A percentile compares a stretch with the other conserved stretches of the same genome.
phyloP scores from a whole-genome alignment of 1,140 invertebrate genomes.

The Nylanderia fulva region DNA sequence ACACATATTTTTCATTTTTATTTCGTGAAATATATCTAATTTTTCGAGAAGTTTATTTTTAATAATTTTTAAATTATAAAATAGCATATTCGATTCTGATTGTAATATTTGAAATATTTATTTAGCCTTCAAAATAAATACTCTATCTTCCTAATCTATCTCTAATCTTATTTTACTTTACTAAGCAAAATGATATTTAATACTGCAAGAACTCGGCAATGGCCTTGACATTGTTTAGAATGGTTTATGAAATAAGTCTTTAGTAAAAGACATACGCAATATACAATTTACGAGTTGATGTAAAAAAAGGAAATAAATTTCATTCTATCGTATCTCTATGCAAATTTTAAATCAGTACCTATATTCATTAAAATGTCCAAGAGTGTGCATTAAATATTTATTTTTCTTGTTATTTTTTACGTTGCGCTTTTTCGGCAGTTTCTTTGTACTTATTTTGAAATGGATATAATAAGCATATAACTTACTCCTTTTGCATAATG shows the following conservation, averaged over 20 bases:
- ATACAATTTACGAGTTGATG: neutral
- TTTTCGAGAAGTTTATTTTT: neutral
- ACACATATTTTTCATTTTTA: neutral
- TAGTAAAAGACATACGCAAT: neutral
- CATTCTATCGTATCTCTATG: neutral
- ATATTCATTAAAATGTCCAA: neutral
- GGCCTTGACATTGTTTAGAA: neutral
- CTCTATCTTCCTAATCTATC: too few species aligned
- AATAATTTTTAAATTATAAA: neutral
- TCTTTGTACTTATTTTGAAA: neutral
- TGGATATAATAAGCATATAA: neutral
- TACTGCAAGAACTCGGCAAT: neutral
- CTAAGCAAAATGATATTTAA: neutral
- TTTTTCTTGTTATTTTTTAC: neutral
- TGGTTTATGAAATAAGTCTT: neutral
- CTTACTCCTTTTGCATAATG: too few species aligned
- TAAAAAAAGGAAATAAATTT: neutral
- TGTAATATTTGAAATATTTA: neutral
- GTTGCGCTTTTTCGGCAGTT: neutral
- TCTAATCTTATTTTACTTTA: too few species aligned
- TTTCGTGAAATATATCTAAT: too few species aligned
- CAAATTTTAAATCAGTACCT: neutral
- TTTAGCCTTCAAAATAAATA: neutral
- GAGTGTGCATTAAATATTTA: neutral
- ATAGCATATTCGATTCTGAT: neutral